phyloP scores from a whole-genome alignment of 2,113 vertebrate genomes.

The Pollimyrus isidori region DNA sequence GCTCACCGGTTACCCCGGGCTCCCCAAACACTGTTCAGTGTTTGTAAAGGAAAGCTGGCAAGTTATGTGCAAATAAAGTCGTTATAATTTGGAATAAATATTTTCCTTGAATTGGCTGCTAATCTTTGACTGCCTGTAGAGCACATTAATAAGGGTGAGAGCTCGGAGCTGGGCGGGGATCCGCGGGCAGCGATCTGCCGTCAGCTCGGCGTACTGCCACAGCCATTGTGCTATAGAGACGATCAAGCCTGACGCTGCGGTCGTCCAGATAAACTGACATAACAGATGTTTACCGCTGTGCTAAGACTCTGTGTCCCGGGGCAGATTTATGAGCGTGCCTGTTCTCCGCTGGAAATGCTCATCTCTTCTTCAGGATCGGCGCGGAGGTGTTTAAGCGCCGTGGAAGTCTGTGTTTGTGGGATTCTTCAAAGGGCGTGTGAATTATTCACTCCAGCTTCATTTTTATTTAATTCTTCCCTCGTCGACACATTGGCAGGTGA shows the following conservation, averaged over 20 bases:
- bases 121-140: background rate
- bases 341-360: background rate
- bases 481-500: background rate
- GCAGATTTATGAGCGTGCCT: background rate
- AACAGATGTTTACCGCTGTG: background rate
- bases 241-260: background rate
- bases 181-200: background rate
- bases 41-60: background rate
- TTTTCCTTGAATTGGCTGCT: background rate
- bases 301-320: background rate
- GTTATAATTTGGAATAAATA: background rate
- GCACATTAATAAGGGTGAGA: background rate
- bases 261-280: background rate
- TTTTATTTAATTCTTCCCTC: background rate
- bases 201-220: background rate
- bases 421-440: background rate
- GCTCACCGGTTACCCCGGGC: background rate
- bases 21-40: background rate
- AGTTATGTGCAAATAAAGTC: background rate
- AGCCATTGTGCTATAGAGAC: background rate
- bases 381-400: background rate
- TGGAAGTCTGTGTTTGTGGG: background rate
- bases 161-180: background rate
- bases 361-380: background rate
- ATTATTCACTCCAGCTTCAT: background rate